phyloP scores from a whole-genome alignment of 1,140 invertebrate species.

The Melanaphis sacchari region DNA sequence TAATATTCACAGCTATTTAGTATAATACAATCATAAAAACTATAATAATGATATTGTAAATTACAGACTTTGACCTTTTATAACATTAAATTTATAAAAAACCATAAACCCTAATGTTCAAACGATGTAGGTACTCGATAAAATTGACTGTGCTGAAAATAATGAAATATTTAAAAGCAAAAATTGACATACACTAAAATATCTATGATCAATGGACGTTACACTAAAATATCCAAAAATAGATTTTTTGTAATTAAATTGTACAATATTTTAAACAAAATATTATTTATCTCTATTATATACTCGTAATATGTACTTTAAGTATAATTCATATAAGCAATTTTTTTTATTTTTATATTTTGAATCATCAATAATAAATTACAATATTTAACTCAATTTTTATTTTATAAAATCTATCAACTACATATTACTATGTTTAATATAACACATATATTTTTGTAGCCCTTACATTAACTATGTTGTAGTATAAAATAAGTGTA shows the following conservation, averaged over 20 bases:
- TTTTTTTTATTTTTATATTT: not conserved
- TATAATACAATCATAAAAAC: not conserved
- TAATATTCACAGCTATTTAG: constrained; percentile 14
- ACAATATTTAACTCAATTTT: not conserved
- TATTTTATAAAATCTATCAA: not conserved
- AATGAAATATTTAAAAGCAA: not conserved
- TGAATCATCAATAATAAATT: not conserved
- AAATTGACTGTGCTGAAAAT: not conserved
- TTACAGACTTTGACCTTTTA: not conserved
- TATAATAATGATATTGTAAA: not conserved
- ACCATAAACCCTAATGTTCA: not conserved
- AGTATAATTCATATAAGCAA: not conserved
- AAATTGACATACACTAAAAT: not conserved
- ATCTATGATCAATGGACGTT: not conserved
- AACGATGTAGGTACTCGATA: not conserved
- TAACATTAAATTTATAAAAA: not conserved
- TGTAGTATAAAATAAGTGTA: not conserved
- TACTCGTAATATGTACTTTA: not conserved
- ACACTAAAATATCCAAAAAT: not conserved
- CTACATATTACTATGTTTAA: not conserved
- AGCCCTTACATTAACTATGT: not conserved
- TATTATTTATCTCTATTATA: not conserved
- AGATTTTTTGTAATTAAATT: not conserved
- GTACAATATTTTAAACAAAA: not conserved
- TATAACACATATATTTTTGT: not conserved